These are phyloP conservation scores for Phrynosoma blainvillii DNA, from an alignment of 2,113 vertebrate genomes.

Conservation along the genomic window DNA sequence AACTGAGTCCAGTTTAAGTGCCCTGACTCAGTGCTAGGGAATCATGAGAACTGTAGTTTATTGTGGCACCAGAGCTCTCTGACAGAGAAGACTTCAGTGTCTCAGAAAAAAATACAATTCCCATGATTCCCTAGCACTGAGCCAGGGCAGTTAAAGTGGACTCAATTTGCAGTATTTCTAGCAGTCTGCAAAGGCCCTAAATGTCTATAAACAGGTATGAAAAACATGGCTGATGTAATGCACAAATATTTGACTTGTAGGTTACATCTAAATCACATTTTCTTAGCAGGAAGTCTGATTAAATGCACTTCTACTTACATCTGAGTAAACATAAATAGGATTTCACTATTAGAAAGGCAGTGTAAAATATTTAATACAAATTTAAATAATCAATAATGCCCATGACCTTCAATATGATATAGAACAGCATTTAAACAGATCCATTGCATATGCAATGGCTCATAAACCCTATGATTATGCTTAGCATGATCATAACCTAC, in stretches of 20 bases:
- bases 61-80: no score
- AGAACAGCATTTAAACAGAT: constrained; percentile 2
- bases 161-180: no score
- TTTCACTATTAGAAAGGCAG: neutral
- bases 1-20: no score
- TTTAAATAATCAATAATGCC: constrained; percentile 1
- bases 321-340: neutral
- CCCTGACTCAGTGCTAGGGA: no score
- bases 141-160: no score
- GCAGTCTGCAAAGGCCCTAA: no score
- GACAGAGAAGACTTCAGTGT: no score
- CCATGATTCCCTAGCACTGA: no score
- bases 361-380: neutral
- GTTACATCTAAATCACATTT: no score
- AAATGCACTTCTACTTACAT: neutral
- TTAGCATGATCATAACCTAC: constrained; percentile 12
- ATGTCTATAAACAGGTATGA: neutral
- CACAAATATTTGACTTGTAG: neutral
- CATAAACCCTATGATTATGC: constrained; percentile 13
- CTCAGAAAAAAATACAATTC: no score
- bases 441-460: neutral
- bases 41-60: no score
- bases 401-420: neutral
- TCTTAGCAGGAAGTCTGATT: no score
- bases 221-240: neutral